Base-by-base conservation (phyloP, 2,888 invertebrate species). In the Erpobdella octoculata region DNA sequence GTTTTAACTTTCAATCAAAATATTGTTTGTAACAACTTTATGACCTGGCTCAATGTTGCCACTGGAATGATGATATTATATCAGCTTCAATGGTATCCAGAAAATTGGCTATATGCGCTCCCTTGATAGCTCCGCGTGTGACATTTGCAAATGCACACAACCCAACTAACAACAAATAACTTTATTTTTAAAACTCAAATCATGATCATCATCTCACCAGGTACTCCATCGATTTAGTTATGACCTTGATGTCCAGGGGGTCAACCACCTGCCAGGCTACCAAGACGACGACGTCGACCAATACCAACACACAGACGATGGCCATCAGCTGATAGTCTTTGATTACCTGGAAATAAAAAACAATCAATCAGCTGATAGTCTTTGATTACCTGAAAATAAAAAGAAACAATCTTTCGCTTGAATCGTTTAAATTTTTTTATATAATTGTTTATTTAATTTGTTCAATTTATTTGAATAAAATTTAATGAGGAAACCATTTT, bases 281-380 rank as follows among this genome's bases (percentile, higher is more conserved):
- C n/a, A 78, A 72, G 9, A 77, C 74, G 8, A 74, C 21, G n/a
- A 76, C 72, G 64, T 77, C 77, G 33, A 77, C 62, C 4, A 70
- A 73, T 1, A 78, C 76, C n/a, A 78, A 73, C 1, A 74, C 73
- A 21, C 71, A 73, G 6, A 78, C 77, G 65, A 78, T 76, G 2
- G 72, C 75, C 62, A 78, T 72, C 71, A 78, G 71, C 71, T 77
- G 74, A 64, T 66, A 73, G 71, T 78, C 76, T 66, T 77, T 78
- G 18, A 78, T 75, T 21, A 77, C 75, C 78, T 78, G 73, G 28
- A 18, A 28, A 15, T 4, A 28, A n/a, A 38, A 3, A 1, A 37
- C 5, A 15, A 21, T 38, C 21, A 21, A 21, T 66, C 25, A 66
- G 28, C 18, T 25, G 18, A 28, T 66, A 28, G 38, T 25, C 28